Base-by-base conservation (phyloP, 2,797 vertebrate species). In the Hephaestus fuliginosus region DNA sequence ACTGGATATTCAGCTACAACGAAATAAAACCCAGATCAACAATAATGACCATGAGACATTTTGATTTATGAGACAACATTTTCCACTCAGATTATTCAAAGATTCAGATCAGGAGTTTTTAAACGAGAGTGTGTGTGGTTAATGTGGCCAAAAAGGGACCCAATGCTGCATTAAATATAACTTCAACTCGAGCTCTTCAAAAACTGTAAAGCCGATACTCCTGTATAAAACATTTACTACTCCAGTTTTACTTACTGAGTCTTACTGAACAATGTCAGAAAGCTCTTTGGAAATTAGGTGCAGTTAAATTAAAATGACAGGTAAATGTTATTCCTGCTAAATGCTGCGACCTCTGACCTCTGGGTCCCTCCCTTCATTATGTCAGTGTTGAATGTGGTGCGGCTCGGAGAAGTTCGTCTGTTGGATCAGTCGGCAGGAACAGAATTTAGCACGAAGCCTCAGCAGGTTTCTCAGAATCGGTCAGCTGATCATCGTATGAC, bases 341-440 rank as follows among this genome's bases (percentile, higher is more conserved):
- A 61, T 7, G 3, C 33, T 36, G 18, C 1, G 36, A 53, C 82
- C 78, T 36, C 22, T 2, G 36, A 53, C 82, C 78, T 55, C 39
- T 25, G 22, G 6, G 12, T 30, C 18, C 51, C 44, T 22, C 62
- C 25, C 30, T 60, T 77, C n/a, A 3, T 33, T 43, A 53, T 18
- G 20, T 60, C 0, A 2, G 39, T 69, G 83, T 73, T 53, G 80
- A 82, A 82, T 82, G 51, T 76, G 46, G 13, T 57, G 49, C 12
- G 8, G 48, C 71, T 22, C 1, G 6, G 61, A 39, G 72, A 74
- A 13, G 20, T 11, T 57, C 2, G 36, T 53, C 68, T 52, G 33
- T 15, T 10, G 48, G 13, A 1, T 5, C 64, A 3, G 63, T 18
- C 6, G 0, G n/a, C 44, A 18, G 22, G 7, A 17, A 9, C 22